These are phyloP conservation scores for Natrix natrix DNA, from an alignment of 2,797 vertebrate genomes.

Conservation along the genomic window DNA sequence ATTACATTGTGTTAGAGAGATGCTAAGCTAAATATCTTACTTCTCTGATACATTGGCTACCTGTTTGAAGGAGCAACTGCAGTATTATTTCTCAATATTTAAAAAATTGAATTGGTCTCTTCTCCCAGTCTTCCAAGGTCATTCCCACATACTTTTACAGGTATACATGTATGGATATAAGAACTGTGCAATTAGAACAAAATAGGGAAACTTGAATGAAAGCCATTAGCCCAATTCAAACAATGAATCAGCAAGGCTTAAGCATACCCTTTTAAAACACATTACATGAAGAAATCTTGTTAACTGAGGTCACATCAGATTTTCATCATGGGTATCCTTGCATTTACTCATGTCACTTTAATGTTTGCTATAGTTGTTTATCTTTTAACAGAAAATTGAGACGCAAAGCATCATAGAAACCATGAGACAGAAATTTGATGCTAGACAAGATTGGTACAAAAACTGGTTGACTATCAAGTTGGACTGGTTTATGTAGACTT, in stretches of 20 bases:
- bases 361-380: not conserved
- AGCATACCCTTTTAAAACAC: not conserved
- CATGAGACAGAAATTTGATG: not conserved
- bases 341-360: not conserved
- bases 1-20: not conserved
- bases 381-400: not conserved
- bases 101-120: not conserved
- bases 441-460: not conserved
- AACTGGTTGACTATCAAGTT: not conserved
- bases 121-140: not conserved
- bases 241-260: not conserved
- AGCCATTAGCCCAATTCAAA: not conserved
- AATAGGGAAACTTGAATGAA: not conserved
- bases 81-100: not conserved
- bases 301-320: not conserved
- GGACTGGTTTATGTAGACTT: conserved; percentile 6
- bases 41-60: not conserved
- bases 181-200: not conserved
- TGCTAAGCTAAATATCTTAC: not conserved
- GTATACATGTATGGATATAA: not conserved
- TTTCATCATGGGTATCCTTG: not conserved
- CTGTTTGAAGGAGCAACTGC: not conserved
- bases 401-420: not conserved
- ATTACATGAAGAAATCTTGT: not conserved
- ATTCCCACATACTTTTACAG: not conserved